Conservation (phyloP, 2,888 invertebrate species). For the Laothoe populi region DNA sequence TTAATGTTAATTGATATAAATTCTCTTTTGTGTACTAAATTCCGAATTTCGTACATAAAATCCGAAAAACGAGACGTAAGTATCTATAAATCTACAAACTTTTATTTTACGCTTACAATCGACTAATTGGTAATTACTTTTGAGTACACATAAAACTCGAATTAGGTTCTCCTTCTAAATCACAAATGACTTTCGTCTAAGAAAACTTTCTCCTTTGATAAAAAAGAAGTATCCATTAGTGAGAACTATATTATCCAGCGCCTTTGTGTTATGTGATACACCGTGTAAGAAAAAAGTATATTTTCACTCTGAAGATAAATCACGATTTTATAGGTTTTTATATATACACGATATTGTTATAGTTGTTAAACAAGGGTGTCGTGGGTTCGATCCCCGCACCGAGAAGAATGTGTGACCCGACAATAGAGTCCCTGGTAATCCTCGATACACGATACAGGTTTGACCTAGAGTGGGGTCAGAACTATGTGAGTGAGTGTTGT, state of each 20-base stretch:
- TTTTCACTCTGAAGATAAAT: background rate
- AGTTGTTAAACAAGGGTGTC: no score
- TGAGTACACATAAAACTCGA: constrained; percentile 13
- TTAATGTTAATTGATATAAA: no score
- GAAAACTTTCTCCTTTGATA: background rate
- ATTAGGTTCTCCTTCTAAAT: constrained; percentile 4
- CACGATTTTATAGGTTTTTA: background rate
- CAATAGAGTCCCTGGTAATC: no score
- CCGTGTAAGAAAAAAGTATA: background rate
- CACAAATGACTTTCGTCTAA: background rate
- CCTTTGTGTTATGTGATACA: background rate
- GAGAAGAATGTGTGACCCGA: no score
- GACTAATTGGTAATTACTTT: constrained; percentile 21
- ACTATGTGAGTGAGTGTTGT: no score
- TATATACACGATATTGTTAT: background rate
- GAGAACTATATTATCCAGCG: background rate
- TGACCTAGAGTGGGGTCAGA: no score
- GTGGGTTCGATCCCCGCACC: no score
- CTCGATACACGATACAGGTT: no score
- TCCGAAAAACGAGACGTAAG: background rate
- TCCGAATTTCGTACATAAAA: constrained; percentile 12
- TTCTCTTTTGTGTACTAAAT: constrained; percentile 22
- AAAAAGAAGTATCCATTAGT: background rate
- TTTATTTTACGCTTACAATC: constrained; percentile 20
- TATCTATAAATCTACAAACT: constrained; percentile 18